A percentile compares a stretch with the other conserved stretches of the same genome.
These are phyloP conservation scores for Propithecus perrieri DNA, from an alignment of 2,797 vertebrate genomes.

Conservation along the genomic window DNA sequence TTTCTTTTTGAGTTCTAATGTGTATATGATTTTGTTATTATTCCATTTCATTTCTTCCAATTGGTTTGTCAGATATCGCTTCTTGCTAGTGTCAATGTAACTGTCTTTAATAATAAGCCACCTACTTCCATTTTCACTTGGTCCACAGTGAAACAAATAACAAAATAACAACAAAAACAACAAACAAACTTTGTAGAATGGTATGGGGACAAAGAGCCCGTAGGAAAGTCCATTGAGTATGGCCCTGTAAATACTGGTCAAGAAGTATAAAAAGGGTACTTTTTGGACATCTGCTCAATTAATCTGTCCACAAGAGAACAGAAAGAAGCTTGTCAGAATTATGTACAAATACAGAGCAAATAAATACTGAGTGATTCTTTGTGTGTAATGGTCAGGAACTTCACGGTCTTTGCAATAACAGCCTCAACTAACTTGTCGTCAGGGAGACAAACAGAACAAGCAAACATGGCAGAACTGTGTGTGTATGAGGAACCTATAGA, in stretches of 20 bases:
- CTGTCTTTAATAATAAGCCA: not conserved
- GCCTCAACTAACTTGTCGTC: not conserved
- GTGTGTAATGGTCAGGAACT: not conserved
- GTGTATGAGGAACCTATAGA: not conserved
- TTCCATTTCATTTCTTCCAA: not conserved
- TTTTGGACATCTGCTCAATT: not conserved
- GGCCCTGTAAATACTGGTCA: not conserved
- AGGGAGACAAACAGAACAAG: not conserved
- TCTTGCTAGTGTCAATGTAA: not conserved
- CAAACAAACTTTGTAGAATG: not conserved
- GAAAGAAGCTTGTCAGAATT: constrained; percentile 14
- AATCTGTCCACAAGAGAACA: not conserved
- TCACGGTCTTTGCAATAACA: not conserved
- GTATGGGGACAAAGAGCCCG: not conserved
- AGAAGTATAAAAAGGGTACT: not conserved
- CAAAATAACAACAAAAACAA: not conserved
- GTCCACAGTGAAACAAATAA: not conserved
- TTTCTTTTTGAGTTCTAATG: constrained; percentile 1
- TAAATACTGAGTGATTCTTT: not conserved
- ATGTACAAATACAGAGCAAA: not conserved
- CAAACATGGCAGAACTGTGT: not conserved
- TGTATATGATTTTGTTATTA: not conserved
- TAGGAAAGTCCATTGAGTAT: not conserved
- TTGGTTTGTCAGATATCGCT: not conserved
- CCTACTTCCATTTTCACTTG: not conserved